Evolutionary conservation across 1,140 invertebrate genomes (phyloP), one percentile per base, ranked within the genome.

Genomic region (Drosophila watanabei): DNA sequence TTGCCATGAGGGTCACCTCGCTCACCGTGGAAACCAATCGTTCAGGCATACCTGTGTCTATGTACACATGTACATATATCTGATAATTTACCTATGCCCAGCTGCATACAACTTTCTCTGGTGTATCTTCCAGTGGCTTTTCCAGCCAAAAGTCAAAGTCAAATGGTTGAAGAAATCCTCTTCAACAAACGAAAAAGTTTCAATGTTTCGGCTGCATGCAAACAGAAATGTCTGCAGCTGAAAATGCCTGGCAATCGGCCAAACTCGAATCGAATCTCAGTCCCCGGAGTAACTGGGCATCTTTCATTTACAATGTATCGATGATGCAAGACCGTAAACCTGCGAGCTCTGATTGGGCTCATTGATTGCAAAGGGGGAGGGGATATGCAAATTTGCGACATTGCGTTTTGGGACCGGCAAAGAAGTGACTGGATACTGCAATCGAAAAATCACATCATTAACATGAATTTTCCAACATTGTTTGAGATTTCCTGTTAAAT

Each of bases 91-190:
- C 48, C 43, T 58, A 48, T 51, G 49, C 33, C 24, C 28, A 10
- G 35, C 13, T 35, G 32, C 35, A 69, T 43, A 73, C 56, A 64
- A 75, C 52, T 77, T 77, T 68, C 54, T 77, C 30, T 39, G 39
- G 30, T 37, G 28, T 41, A 35, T 41, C 62, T 37, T 37, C 32
- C 20, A 48, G 13, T 56, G 49, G 46, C 52, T 70, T 78, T 68
- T 78, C 75, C 49, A 65, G 46, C 75, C 71, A 63, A 58, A 48
- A 52, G 54, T 69, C 83, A 88, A 82, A 87, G 83, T 80, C 85
- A 77, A 79, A 69, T 70, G 71, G 6, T 18, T 8, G 20, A 57
- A 28, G 63, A 86, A 71, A 81, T 51, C 77, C 75, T 43, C 58
- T 39, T 64, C 49, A 54, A 43, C 37, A 49, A 37, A 57, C 14